Percentiles rank a stretch among this genome's conserved stretches.
Evolutionary conservation across 2,888 invertebrate species (phyloP).

Genomic region (Trissonchulus sp.): DNA sequence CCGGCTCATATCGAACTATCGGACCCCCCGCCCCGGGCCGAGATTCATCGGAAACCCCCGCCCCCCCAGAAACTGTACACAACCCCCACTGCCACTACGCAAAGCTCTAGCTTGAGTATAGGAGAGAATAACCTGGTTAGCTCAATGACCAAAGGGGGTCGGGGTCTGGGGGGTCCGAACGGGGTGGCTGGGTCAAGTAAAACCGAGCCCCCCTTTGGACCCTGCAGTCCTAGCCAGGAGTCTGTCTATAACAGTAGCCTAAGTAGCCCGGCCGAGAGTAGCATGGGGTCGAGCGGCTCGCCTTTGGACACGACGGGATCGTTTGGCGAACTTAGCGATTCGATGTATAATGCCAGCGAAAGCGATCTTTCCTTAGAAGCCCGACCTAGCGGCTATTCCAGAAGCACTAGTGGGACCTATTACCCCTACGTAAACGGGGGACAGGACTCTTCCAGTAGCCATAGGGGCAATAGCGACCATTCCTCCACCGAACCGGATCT

Average conservation of each 20-base stretch:
- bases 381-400: background rate
- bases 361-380: conserved; percentile 24
- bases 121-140: no score
- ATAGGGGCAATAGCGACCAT: background rate
- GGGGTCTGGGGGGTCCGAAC: background rate
- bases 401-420: background rate
- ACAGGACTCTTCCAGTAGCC: background rate
- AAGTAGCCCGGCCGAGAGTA: conserved; percentile 30
- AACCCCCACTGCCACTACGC: no score
- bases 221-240: background rate
- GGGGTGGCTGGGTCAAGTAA: no score
- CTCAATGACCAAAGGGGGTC: no score
- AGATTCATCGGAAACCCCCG: background rate
- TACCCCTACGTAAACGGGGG: background rate
- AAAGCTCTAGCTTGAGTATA: no score
- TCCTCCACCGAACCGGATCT: conserved; percentile 24
- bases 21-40: background rate
- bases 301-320: conserved; percentile 31
- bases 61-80: no score
- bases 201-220: no score
- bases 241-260: conserved; percentile 21
- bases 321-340: conserved; percentile 29
- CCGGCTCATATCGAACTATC: background rate
- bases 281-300: conserved; percentile 21
- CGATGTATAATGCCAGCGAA: conserved; percentile 31